phyloP scores from a whole-genome alignment of 2,888 invertebrate species.

The Thysanoteuthis rhombus region DNA sequence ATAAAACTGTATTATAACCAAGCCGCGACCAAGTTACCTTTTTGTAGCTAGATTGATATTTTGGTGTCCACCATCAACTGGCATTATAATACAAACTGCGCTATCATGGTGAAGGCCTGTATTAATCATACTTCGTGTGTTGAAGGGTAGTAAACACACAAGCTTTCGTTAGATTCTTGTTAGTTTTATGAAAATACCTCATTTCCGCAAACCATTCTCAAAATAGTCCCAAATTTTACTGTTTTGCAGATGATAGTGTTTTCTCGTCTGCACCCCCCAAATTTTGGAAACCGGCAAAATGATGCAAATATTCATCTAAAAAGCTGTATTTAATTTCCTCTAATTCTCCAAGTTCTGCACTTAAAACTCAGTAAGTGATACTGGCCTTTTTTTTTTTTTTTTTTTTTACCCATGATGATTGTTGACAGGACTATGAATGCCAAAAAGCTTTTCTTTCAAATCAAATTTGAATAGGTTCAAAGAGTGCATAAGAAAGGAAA shows the following conservation, averaged over 20 bases:
- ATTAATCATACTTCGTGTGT: no score
- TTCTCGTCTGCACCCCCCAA: background rate
- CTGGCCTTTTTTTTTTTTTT: background rate
- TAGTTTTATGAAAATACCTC: background rate
- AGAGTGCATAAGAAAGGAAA: no score
- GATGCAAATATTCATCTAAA: background rate
- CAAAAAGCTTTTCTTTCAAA: no score
- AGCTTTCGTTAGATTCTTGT: background rate
- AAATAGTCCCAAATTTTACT: slow-evolving; percentile 19
- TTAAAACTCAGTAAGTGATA: background rate
- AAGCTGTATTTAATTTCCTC: background rate
- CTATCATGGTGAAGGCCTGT: no score
- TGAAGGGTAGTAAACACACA: background rate
- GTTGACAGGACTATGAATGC: no score
- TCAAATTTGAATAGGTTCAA: no score
- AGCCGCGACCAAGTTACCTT: no score
- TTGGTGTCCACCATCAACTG: no score
- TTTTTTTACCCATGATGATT: no score
- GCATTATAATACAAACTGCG: no score
- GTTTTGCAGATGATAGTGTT: slow-evolving; percentile 28
- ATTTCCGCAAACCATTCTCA: background rate
- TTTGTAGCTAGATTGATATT: no score
- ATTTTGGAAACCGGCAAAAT: slow-evolving; percentile 26
- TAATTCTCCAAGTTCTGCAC: background rate
- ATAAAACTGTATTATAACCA: no score